These are phyloP conservation scores for Malacoraja senta DNA, from an alignment of 2,797 vertebrate genomes.

Conservation along the genomic window DNA sequence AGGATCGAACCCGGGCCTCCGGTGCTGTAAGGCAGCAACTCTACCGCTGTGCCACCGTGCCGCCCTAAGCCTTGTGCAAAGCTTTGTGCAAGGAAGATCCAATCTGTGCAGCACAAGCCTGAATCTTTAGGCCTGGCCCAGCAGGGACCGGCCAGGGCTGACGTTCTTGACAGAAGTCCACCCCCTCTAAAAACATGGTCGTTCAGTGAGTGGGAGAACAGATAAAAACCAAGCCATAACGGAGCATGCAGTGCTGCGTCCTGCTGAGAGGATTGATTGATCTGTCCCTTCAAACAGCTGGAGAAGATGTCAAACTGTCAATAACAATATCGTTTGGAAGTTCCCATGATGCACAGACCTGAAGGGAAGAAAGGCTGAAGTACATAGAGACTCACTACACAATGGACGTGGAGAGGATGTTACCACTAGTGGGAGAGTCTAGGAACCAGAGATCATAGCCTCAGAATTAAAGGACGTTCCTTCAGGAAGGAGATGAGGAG, in stretches of 20 bases:
- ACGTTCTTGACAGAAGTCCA: constrained; percentile 35
- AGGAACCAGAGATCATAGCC: no score
- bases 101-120: constrained; percentile 44
- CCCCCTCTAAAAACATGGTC: neutral
- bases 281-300: constrained; percentile 56
- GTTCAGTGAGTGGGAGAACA: constrained; percentile 46
- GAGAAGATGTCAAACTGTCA: constrained; percentile 62
- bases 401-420: neutral
- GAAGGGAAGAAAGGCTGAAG: constrained; percentile 45
- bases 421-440: no score
- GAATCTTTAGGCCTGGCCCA: constrained; percentile 44
- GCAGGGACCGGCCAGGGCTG: constrained; percentile 43
- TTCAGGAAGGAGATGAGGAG: no score
- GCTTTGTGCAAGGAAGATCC: constrained; percentile 46
- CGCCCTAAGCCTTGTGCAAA: neutral
- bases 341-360: constrained; percentile 49
- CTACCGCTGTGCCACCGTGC: no score
- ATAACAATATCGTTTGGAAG: constrained; percentile 59
- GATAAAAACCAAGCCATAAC: constrained; percentile 52
- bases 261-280: constrained; percentile 56
- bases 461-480: no score
- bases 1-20: no score
- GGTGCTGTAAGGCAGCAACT: no score
- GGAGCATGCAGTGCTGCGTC: constrained; percentile 57
- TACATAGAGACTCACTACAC: constrained; percentile 43